These are phyloP conservation scores for Tineola bisselliella DNA, from an alignment of 2,888 invertebrate genomes.

Conservation along the genomic window DNA sequence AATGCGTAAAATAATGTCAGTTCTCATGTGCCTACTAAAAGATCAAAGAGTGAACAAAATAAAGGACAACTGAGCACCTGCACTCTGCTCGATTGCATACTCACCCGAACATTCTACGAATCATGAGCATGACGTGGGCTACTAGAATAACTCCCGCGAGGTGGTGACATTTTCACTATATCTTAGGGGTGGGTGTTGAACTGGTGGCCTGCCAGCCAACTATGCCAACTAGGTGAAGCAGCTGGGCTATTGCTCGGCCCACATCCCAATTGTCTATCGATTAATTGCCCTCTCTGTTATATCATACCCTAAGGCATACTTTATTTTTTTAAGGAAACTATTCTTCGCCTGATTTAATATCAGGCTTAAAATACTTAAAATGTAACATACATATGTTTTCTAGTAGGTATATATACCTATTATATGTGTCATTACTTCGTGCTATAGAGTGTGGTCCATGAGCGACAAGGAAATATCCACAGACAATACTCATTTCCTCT, in stretches of 20 bases:
- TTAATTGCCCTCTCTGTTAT: not conserved
- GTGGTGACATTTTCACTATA: slow-evolving; percentile 1
- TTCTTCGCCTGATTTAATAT: no score
- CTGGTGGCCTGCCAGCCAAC: slow-evolving; percentile 44
- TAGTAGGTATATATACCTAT: no score
- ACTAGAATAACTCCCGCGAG: slow-evolving; percentile 3
- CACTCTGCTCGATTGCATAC: not conserved
- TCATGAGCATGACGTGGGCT: not conserved
- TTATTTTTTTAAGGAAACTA: no score
- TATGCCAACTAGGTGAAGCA: slow-evolving; percentile 47
- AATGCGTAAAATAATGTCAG: not conserved
- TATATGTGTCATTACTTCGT: no score
- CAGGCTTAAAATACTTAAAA: no score
- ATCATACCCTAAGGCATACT: not conserved
- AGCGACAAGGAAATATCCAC: no score
- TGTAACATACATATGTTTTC: no score
- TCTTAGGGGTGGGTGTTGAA: slow-evolving; percentile 2
- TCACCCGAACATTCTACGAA: not conserved
- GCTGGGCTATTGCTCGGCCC: not conserved
- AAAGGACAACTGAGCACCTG: not conserved
- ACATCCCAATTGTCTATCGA: not conserved
- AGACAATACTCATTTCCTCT: not conserved
- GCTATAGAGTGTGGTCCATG: no score
- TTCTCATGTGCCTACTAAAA: slow-evolving; percentile 6
- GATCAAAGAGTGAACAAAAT: slow-evolving; percentile 4